A percentile compares a stretch with the other conserved stretches of the same genome.
Conservation (phyloP, 2,888 invertebrate genomes). For the Zygothrica quintamaculata region DNA sequence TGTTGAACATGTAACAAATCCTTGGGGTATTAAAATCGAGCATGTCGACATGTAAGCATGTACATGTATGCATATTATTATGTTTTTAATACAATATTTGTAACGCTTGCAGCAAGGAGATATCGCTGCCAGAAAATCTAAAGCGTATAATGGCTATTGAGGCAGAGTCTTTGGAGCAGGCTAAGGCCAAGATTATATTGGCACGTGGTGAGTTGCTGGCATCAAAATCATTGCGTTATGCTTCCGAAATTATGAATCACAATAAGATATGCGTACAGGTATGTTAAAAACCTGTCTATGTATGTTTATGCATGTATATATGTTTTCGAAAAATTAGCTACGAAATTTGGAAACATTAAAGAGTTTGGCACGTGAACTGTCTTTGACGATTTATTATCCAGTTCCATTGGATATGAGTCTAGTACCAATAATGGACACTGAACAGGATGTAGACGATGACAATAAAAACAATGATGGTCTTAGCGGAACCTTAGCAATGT, state of each 20-base stretch:
- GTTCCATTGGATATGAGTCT: slow-evolving; percentile 62
- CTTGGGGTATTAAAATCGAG: slow-evolving; percentile 96
- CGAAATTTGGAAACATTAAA: slow-evolving; percentile 66
- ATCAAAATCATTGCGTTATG: slow-evolving; percentile 61
- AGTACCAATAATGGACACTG: neutral
- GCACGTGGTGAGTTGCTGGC: slow-evolving; percentile 72
- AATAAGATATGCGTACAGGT: slow-evolving; percentile 71
- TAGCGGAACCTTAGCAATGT: too few relatives aligned
- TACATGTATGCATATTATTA: too few relatives aligned
- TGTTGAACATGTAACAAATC: slow-evolving; percentile 92
- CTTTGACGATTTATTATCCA: slow-evolving; percentile 62
- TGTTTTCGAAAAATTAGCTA: slow-evolving; percentile 36
- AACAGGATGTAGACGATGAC: too few relatives aligned
- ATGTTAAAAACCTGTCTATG: neutral
- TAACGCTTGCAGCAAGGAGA: too few relatives aligned
- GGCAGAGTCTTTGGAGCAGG: slow-evolving; percentile 69
- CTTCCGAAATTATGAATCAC: slow-evolving; percentile 67
- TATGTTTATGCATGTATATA: neutral
- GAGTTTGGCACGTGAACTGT: slow-evolving; percentile 60
- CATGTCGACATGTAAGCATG: slow-evolving; percentile 92
- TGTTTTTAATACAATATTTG: too few relatives aligned
- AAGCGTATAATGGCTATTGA: slow-evolving; percentile 74
- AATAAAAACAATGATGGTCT: too few relatives aligned
- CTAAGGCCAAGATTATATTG: slow-evolving; percentile 71
- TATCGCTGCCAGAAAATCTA: slow-evolving; percentile 55